Evolutionary conservation across 2,888 invertebrate genomes (phyloP).

Genomic region (Artemia sinica): DNA sequence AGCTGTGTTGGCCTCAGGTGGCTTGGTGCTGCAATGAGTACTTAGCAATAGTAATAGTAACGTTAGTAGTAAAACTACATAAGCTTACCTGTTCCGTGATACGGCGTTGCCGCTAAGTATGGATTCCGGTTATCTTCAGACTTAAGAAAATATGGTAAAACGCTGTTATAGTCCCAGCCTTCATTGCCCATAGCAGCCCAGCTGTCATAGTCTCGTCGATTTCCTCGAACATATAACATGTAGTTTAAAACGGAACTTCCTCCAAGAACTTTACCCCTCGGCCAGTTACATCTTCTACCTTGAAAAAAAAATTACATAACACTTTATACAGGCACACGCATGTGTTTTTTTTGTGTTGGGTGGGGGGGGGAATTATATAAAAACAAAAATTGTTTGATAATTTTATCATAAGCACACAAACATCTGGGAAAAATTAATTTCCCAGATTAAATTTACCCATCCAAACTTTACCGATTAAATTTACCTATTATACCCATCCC

Average conservation of each 20-base stretch:
- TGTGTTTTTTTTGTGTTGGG: too few relatives aligned
- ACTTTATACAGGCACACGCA: too few relatives aligned
- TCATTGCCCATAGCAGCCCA: constrained; percentile 67
- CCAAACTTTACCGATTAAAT: too few relatives aligned
- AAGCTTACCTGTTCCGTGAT: constrained; percentile 49
- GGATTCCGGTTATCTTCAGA: constrained; percentile 75
- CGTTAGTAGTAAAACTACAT: not conserved
- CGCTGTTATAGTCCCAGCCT: constrained; percentile 68
- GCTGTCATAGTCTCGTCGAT: constrained; percentile 63
- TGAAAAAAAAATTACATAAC: not conserved
- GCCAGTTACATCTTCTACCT: constrained; percentile 60
- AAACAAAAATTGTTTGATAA: too few relatives aligned
- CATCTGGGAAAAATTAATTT: too few relatives aligned
- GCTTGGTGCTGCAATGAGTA: too few relatives aligned
- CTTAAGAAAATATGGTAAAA: constrained; percentile 53
- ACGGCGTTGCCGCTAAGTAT: constrained; percentile 57
- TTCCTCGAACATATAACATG: constrained; percentile 77
- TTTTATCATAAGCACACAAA: too few relatives aligned
- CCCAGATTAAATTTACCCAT: too few relatives aligned
- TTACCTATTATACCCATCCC: too few relatives aligned
- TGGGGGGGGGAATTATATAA: too few relatives aligned
- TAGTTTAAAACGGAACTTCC: constrained; percentile 77
- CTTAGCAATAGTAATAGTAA: too few relatives aligned
- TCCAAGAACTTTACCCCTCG: constrained; percentile 69
- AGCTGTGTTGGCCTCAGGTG: too few relatives aligned